Percentiles rank a stretch among this genome's conserved stretches.
These are phyloP conservation scores for Pegea sp. DNA, from an alignment of 23 tunicate genomes.

Conservation along the genomic window DNA sequence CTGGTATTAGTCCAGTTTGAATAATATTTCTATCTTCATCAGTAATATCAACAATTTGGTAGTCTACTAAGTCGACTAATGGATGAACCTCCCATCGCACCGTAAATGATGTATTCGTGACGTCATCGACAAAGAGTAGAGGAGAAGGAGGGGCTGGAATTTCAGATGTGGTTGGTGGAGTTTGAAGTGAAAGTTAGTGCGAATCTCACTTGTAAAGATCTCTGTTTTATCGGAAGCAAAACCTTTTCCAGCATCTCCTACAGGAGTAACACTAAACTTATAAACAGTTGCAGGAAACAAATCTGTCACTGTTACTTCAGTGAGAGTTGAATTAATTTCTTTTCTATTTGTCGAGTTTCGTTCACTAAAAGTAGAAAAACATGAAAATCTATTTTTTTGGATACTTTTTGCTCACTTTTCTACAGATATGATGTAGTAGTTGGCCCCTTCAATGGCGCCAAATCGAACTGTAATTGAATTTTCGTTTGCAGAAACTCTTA, in stretches of 20 bases:
- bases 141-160: too few species aligned
- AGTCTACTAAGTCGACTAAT: not conserved
- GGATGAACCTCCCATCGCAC: not conserved
- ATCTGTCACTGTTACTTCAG: not conserved
- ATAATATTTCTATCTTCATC: not conserved
- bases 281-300: not conserved
- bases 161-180: too few species aligned
- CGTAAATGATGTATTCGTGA: not conserved
- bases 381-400: too few species aligned
- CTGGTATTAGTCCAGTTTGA: not conserved
- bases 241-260: not conserved
- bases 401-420: not conserved
- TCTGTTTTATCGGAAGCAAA: not conserved
- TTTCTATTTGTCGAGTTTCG: not conserved
- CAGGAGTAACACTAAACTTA: not conserved
- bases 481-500: not conserved
- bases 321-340: not conserved
- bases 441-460: not conserved
- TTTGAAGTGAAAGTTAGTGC: too few species aligned
- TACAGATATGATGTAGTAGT: not conserved
- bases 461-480: not conserved
- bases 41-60: not conserved
- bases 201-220: not conserved
- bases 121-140: too few species aligned
- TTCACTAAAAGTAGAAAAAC: not conserved